Percentiles rank a stretch among this genome's conserved stretches.
Evolutionary conservation across 2,888 invertebrate species (phyloP).

Genomic region (Chrysodeixis includens): DNA sequence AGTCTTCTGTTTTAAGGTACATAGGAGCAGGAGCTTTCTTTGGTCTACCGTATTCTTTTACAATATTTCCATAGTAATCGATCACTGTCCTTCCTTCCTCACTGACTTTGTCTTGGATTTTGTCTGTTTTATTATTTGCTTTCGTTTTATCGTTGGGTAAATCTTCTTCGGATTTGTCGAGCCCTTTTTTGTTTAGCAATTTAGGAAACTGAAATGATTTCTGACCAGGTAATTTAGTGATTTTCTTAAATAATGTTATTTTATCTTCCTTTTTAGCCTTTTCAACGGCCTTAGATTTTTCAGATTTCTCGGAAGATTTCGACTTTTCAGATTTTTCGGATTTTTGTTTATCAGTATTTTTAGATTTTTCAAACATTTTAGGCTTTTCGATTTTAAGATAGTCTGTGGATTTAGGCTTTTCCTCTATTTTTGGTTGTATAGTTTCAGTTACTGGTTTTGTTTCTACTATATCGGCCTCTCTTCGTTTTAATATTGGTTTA

Average conservation of each 20-base stretch:
- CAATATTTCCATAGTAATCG: constrained; percentile 94
- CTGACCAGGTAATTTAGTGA: constrained; percentile 81
- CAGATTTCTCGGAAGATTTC: constrained; percentile 56
- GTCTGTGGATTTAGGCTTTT: constrained; percentile 62
- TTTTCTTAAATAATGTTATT: constrained; percentile 79
- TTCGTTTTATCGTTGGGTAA: constrained; percentile 56
- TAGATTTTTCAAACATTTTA: constrained; percentile 62
- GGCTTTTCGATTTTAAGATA: constrained; percentile 48
- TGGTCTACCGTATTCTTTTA: constrained; percentile 91
- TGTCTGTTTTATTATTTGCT: constrained; percentile 64
- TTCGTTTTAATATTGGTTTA: constrained; percentile 93
- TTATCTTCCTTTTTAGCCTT: constrained; percentile 79
- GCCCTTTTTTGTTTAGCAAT: constrained; percentile 78
- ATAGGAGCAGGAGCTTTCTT: constrained; percentile 85
- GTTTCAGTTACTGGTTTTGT: constrained; percentile 54
- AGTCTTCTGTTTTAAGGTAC: constrained; percentile 90
- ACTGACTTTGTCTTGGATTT: constrained; percentile 78
- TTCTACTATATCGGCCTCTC: constrained; percentile 71
- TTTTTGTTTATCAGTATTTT: constrained; percentile 60
- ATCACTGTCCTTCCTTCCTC: constrained; percentile 92
- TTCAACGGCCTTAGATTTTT: constrained; percentile 57
- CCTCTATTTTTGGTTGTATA: constrained; percentile 56
- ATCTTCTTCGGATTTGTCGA: constrained; percentile 65
- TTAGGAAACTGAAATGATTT: constrained; percentile 79
- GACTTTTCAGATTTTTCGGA: constrained; percentile 55